Conservation (phyloP, 2,113 vertebrate species). For the Hippolais icterina region DNA sequence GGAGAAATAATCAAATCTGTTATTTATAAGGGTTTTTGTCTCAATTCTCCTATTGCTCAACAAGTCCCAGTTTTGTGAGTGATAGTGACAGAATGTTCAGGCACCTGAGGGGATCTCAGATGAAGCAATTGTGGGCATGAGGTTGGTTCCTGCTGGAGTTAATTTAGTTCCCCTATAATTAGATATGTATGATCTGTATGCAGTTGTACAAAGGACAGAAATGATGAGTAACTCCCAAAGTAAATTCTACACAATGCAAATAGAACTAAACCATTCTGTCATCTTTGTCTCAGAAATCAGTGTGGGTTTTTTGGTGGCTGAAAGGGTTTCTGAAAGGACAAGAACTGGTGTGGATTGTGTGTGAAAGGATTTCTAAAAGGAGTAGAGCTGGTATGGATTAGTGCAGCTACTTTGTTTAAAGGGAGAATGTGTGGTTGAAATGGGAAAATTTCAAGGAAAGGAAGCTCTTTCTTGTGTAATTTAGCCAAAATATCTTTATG, state of each 20-base stretch:
- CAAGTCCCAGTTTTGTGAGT: not conserved
- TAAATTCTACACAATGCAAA: not conserved
- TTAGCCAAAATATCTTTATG: not conserved
- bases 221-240: not conserved
- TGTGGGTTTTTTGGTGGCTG: not conserved
- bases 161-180: not conserved
- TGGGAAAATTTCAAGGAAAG: not conserved
- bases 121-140: not conserved
- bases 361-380: not conserved
- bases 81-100: not conserved
- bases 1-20: not conserved
- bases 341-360: not conserved
- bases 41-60: not conserved
- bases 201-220: not conserved
- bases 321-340: not conserved
- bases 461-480: not conserved
- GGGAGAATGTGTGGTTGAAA: not conserved
- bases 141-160: not conserved
- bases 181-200: not conserved
- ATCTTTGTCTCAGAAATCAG: not conserved
- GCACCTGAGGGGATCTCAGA: not conserved
- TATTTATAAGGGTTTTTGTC: not conserved
- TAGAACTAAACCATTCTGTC: not conserved
- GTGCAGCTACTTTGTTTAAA: not conserved
- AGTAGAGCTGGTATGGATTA: not conserved